phyloP scores from a whole-genome alignment of 2,113 vertebrate species.

The Mirounga angustirostris region DNA sequence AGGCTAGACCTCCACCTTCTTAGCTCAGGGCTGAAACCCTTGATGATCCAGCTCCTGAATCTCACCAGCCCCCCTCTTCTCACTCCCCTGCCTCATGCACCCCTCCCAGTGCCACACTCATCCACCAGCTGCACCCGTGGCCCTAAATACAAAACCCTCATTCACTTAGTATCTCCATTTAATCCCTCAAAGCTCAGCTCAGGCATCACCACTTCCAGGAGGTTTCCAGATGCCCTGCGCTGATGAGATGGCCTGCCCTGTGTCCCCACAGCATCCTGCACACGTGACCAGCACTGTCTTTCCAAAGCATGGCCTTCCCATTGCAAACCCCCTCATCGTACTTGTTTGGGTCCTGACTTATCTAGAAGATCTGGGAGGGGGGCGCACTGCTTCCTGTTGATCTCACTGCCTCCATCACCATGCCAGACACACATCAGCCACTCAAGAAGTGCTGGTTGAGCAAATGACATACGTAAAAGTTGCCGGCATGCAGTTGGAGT shows the following conservation, averaged over 20 bases:
- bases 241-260: not conserved
- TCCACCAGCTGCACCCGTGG: fast-evolving
- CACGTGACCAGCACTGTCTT: not conserved
- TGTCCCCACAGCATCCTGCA: not conserved
- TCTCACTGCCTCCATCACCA: not conserved
- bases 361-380: not conserved
- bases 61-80: not conserved
- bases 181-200: not conserved
- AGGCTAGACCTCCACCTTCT: not conserved
- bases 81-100: fast-evolving
- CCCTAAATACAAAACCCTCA: no score
- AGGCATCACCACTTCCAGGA: not conserved
- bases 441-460: not conserved
- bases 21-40: not conserved
- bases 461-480: not conserved
- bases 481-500: not conserved
- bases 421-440: not conserved
- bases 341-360: not conserved
- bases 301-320: not conserved
- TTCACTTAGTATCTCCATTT: not conserved
- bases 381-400: not conserved
- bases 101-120: fast-evolving
- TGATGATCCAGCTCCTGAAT: not conserved
- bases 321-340: not conserved
- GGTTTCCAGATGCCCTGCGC: not conserved